Evolutionary conservation across 2,888 invertebrate species (phyloP).

Genomic region (Athrips mouffetella): DNA sequence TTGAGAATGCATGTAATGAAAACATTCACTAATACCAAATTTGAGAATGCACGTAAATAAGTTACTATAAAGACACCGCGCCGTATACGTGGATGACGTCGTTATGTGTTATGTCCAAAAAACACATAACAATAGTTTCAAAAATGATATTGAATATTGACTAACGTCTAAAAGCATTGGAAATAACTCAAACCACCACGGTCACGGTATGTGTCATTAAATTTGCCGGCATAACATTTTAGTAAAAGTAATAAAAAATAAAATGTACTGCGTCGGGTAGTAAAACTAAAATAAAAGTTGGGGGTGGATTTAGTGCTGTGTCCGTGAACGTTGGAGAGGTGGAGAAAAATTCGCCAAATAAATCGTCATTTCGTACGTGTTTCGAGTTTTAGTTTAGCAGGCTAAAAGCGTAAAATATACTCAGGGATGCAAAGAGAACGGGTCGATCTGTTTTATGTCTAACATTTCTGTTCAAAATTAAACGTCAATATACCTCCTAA

Average conservation of each 20-base stretch:
- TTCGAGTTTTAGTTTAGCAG: background rate
- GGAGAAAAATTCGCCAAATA: conserved; percentile 3
- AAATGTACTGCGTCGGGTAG: background rate
- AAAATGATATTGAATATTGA: no score
- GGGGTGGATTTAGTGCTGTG: conserved; percentile 2
- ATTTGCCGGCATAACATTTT: background rate
- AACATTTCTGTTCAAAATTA: no score
- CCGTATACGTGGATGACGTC: no score
- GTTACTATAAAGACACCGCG: no score
- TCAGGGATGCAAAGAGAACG: background rate
- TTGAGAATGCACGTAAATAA: no score
- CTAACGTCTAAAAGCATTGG: background rate
- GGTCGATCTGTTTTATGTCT: background rate
- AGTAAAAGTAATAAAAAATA: background rate
- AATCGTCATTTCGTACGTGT: conserved; percentile 16
- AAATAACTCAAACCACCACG: background rate
- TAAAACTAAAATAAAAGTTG: conserved; percentile 7
- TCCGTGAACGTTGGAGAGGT: background rate
- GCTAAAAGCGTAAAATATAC: background rate
- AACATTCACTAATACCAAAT: no score
- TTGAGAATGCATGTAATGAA: no score
- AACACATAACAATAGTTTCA: background rate
- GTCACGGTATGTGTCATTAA: background rate
- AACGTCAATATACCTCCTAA: no score
- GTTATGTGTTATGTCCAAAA: no score